phyloP scores from a whole-genome alignment of 2,888 invertebrate species.

The Sipunculus nudus region DNA sequence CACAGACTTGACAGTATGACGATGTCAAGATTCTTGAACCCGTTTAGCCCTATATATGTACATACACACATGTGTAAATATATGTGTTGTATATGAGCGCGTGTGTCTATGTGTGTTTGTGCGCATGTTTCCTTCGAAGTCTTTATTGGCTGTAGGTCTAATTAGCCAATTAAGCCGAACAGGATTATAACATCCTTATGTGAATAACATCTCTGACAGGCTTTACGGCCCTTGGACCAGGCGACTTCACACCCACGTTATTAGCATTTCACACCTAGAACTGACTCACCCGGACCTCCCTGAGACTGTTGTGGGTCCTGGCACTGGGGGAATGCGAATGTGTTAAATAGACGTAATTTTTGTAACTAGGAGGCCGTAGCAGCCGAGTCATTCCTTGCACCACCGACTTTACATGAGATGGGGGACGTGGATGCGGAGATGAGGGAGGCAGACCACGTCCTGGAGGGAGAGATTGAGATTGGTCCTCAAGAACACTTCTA shows the following conservation, averaged over 20 bases:
- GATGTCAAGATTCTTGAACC: not conserved
- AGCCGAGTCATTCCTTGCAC: conserved; percentile 5
- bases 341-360: not conserved
- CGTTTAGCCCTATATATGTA: not conserved
- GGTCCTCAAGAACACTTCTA: conserved; percentile 98
- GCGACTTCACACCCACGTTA: no score
- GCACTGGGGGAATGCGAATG: no score
- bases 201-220: no score
- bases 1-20: no score
- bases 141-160: not conserved
- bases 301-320: no score
- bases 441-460: conserved; percentile 75
- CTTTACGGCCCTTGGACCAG: no score
- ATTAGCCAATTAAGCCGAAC: no score
- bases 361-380: conserved; percentile 15
- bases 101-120: not conserved
- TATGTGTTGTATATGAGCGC: conserved; percentile 7
- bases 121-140: not conserved
- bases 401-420: not conserved
- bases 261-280: no score
- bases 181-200: no score
- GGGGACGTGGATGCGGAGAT: conserved; percentile 78
- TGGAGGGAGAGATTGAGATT: conserved; percentile 81
- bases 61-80: not conserved
- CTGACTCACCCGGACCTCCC: no score